Evolutionary conservation across 2,797 vertebrate genomes (phyloP), one percentile per base, ranked within the genome.

Genomic region (Neosalanx taihuensis): DNA sequence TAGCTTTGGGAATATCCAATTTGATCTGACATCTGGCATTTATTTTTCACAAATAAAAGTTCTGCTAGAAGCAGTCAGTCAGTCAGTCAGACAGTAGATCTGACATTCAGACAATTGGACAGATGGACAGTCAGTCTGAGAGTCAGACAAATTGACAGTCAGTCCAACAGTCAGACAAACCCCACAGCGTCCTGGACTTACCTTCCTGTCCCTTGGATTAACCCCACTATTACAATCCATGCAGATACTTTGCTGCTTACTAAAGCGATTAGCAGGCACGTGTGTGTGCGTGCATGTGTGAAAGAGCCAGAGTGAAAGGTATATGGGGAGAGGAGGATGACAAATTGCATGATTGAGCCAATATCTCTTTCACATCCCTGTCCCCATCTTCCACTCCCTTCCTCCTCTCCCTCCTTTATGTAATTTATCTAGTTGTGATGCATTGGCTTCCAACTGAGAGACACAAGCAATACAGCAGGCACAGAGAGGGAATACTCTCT

Each of bases 361-460:
- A 78, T 79, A 79, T 79, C 76, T 80, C 51, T 67, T 81, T 76
- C 68, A 66, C 78, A 79, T 64, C 26, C 46, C 15, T 37, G 20
- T 61, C 59, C 35, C 58, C 26, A 17, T 57, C 75, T 65, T 71
- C 66, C 64, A 17, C 31, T 35, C 61, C 18, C 61, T 64, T 60
- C 18, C 56, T 23, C 29, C 26, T 5, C 26, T 30, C 30, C 35
- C 29, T 30, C n/a, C 30, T 26, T 58, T 9, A 35, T 60, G 62
- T 66, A 78, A 81, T 89, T 89, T 89, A 87, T 88, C 88, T 88
- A 88, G 80, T 86, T 67, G 81, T 90, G 88, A 91, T 90, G 86
- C 90, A 91, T 90, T 78, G 83, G 83, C 86, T 86, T 78, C 81
- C 71, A 79, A 79, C 85, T 84, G 81, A 81, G 69, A 56, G 37